Conservation (phyloP, 2,113 vertebrate genomes). For the Dipodomys stephensi region DNA sequence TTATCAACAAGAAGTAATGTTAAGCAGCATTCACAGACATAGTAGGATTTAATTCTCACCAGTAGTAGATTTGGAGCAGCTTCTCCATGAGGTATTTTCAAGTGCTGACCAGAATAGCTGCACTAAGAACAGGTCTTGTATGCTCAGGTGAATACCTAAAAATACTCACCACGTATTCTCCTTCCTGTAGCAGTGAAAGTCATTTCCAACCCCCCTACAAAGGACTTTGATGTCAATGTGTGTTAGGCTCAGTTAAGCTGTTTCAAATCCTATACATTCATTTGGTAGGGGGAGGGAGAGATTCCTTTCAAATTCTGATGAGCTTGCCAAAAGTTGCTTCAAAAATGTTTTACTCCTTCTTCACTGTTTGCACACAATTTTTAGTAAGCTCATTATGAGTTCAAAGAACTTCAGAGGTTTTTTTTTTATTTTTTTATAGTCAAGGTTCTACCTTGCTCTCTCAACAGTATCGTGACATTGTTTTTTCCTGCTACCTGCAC, state of each 20-base stretch:
- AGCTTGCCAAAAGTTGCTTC: constrained; percentile 51
- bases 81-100: constrained; percentile 58
- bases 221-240: constrained; percentile 68
- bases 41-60: constrained; percentile 44
- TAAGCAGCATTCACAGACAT: background rate
- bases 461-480: background rate
- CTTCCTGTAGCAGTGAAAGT: constrained; percentile 67
- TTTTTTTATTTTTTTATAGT: constrained; percentile 54
- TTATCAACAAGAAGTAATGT: background rate
- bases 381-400: constrained; percentile 51
- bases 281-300: background rate
- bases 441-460: background rate
- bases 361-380: background rate
- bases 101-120: constrained; percentile 65
- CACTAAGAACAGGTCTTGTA: constrained; percentile 45
- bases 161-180: constrained; percentile 67
- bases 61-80: constrained; percentile 12
- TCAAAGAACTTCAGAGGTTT: background rate
- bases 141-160: constrained; percentile 77
- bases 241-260: constrained; percentile 68
- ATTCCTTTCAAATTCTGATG: constrained; percentile 64
- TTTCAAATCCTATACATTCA: constrained; percentile 61
- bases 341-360: background rate
- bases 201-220: constrained; percentile 64
- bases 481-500: background rate